These are phyloP conservation scores for Pogonognathellus flavescens DNA, from an alignment of 1,140 invertebrate genomes.

Conservation along the genomic window DNA sequence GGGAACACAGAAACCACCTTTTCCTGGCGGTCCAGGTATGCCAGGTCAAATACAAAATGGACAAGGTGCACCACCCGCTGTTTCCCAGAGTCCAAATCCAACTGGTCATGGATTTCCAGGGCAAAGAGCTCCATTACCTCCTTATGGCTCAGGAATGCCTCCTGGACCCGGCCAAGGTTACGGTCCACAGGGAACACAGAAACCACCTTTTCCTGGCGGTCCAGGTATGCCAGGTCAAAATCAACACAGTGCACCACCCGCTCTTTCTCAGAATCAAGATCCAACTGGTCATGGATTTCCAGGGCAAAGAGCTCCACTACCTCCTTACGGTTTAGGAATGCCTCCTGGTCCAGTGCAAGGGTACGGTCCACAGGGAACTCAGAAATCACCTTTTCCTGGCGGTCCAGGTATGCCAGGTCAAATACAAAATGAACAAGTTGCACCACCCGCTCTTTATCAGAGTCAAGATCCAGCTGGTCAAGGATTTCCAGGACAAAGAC, in stretches of 20 bases:
- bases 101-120: too few species aligned
- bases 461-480: neutral
- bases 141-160: slow-evolving; percentile 67
- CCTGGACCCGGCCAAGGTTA: slow-evolving; percentile 61
- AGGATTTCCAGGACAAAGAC: neutral
- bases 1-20: neutral
- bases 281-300: too few species aligned
- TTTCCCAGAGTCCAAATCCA: neutral
- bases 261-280: too few species aligned
- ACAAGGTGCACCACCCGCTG: neutral
- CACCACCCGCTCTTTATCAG: neutral
- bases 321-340: slow-evolving; percentile 32
- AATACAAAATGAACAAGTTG: neutral
- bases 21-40: neutral
- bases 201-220: slow-evolving; percentile 26
- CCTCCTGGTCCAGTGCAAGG: slow-evolving; percentile 18
- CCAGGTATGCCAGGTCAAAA: slow-evolving; percentile 51
- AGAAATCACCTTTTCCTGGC: neutral
- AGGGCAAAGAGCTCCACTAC: slow-evolving; percentile 55
- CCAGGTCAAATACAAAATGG: neutral
- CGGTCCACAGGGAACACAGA: slow-evolving; percentile 35
- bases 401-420: neutral
- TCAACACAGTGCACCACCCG: slow-evolving; percentile 7
- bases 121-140: neutral
- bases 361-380: slow-evolving; percentile 20